Evolutionary conservation across 2,797 vertebrate genomes (phyloP).

Genomic region (Falco naumanni): DNA sequence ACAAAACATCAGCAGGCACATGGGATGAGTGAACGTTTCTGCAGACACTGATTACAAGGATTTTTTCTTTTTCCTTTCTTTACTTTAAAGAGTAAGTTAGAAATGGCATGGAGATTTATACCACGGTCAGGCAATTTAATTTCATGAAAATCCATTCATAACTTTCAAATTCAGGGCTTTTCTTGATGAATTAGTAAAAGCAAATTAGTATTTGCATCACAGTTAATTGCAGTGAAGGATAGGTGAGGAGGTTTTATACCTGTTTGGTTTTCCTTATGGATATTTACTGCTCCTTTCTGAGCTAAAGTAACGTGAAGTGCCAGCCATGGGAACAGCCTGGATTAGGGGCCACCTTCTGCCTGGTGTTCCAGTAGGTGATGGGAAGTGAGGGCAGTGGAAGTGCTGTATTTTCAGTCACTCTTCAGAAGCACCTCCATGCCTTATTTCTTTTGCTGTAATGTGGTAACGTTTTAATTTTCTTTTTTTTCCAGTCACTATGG

Average conservation of each 20-base stretch:
- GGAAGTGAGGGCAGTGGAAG: neutral
- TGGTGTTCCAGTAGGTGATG: neutral
- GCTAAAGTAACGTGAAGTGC: neutral
- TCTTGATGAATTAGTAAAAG: neutral
- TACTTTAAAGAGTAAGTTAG: neutral
- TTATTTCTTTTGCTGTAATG: neutral
- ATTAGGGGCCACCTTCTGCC: neutral
- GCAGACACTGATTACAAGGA: neutral
- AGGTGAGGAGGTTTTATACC: neutral
- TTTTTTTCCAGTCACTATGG: neutral
- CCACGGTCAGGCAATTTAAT: neutral
- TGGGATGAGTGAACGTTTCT: neutral
- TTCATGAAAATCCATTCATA: neutral
- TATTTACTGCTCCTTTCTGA: neutral
- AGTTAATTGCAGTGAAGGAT: neutral
- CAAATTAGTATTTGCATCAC: neutral
- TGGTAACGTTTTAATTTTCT: slow-evolving; percentile 1
- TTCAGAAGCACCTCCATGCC: neutral
- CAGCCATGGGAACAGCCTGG: neutral
- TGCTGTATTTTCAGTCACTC: neutral
- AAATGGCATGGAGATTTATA: neutral
- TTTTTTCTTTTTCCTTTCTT: neutral
- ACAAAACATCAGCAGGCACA: neutral
- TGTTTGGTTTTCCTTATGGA: neutral
- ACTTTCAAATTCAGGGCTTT: neutral